Evolutionary conservation across 2,888 invertebrate genomes (phyloP), one percentile per base, ranked within the genome.

Genomic region (Phytoseiulus persimilis): DNA sequence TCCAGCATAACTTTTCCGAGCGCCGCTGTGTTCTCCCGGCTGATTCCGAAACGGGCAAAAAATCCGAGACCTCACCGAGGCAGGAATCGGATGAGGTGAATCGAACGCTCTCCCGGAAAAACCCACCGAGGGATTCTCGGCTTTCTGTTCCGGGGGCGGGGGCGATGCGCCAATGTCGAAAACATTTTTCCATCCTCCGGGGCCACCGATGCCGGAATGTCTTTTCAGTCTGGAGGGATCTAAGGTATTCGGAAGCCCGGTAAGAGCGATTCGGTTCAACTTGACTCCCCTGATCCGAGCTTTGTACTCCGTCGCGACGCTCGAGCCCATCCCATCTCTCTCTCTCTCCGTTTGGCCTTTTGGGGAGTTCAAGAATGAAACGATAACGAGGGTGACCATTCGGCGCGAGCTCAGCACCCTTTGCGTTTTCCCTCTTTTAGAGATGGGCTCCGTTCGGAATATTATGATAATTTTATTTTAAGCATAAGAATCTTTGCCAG

Each of bases 401-500:
- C n/a, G 65, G 9, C 6, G 87, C 31, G 32, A 28, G 32, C 87
- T 0, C 31, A 33, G 28, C 32, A 33, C 32, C 87, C 28, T 87
- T n/a, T 87, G 28, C 84, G 84, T 23, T 31, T 31, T 28, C 32
- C 14, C 32, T 87, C 32, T 87, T 32, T 31, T 31, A 14, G 9
- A 65, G 65, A 11, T 2, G 65, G 28, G 65, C 65, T 87, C 87
- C 31, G 87, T 87, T 87, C 33, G 87, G 87, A 87, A 87, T 87
- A 87, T 87, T 87, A 87, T 87, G 87, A 87, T 87, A 87, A 87
- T 87, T 87, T 87, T 87, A 87, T 87, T 87, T 87, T 87, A 87
- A 32, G 87, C 32, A 5, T 65, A 65, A 65, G 65, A 65, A 65
- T 65, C 65, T 23, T 65, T 23, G 65, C 65, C 65, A 18, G 65